Conservation (phyloP, 2,113 vertebrate genomes). For the Myrmecobius fasciatus region DNA sequence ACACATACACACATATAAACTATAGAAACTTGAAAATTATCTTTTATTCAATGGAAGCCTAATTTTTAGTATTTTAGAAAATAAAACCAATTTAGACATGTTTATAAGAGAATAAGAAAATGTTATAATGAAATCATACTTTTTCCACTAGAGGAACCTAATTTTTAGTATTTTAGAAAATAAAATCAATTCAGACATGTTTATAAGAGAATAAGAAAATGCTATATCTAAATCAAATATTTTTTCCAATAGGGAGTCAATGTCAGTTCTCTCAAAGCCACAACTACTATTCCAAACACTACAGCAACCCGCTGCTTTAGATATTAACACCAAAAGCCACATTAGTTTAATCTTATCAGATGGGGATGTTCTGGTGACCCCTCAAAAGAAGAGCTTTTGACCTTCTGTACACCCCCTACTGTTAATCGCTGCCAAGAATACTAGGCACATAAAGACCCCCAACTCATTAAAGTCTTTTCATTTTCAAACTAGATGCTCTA, state of each 20-base stretch:
- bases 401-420: slow-evolving; percentile 85
- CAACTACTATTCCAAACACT: slow-evolving; percentile 76
- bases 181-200: slow-evolving; percentile 57
- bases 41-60: slow-evolving; percentile 24
- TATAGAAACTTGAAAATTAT: slow-evolving; percentile 6
- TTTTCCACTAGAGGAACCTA: no score
- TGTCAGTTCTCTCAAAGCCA: slow-evolving; percentile 55
- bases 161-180: neutral
- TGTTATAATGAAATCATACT: no score
- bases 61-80: slow-evolving; percentile 20
- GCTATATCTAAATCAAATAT: slow-evolving; percentile 52
- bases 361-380: slow-evolving; percentile 85
- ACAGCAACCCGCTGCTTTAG: slow-evolving; percentile 83
- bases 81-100: slow-evolving; percentile 55
- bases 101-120: neutral
- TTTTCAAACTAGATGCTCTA: slow-evolving; percentile 81
- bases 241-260: slow-evolving; percentile 70
- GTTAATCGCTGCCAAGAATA: slow-evolving; percentile 85
- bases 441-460: slow-evolving; percentile 84
- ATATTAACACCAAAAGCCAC: slow-evolving; percentile 86
- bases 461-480: slow-evolving; percentile 87
- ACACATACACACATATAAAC: neutral
- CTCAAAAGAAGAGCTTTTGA: slow-evolving; percentile 85
- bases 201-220: neutral
- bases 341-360: slow-evolving; percentile 88